These are phyloP conservation scores for Notechis scutatus DNA, from an alignment of 2,113 vertebrate genomes.

Conservation along the genomic window DNA sequence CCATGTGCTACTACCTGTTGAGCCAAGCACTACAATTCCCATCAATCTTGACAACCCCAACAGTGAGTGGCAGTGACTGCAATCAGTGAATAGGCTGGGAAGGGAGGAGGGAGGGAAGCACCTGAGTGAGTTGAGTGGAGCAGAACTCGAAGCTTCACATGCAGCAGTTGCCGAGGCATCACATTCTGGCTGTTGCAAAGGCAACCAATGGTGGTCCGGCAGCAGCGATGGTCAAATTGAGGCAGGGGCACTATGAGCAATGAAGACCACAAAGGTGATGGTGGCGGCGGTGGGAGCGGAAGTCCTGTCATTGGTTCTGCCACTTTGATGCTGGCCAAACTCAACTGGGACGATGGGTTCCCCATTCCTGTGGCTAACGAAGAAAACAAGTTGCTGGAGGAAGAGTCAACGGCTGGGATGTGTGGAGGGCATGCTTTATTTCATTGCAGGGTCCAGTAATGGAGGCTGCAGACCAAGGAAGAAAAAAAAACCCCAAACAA, in stretches of 20 bases:
- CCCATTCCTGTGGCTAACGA: conserved; percentile 78
- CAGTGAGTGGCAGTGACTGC: no score
- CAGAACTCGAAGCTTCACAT: background rate
- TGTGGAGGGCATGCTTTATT: background rate
- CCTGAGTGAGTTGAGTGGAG: background rate
- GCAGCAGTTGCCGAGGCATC: conserved; percentile 3
- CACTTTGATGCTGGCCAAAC: conserved; percentile 64
- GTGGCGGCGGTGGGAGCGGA: no score
- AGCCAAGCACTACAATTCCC: no score
- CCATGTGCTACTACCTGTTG: no score
- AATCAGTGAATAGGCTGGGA: no score
- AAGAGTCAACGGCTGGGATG: conserved; percentile 70
- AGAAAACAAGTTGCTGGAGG: conserved; percentile 78
- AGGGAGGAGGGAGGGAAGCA: background rate
- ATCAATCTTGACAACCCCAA: no score
- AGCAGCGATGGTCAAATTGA: rapidly evolving
- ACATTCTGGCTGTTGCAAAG: conserved; percentile 60
- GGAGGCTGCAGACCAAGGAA: background rate
- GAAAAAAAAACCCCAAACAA: no score
- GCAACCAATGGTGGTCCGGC: background rate
- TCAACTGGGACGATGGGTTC: conserved; percentile 79
- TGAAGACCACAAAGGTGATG: no score
- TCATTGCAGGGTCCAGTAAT: no score
- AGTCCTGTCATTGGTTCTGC: background rate
- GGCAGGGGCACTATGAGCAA: background rate